A percentile compares a stretch with the other conserved stretches of the same genome.
phyloP scores from a whole-genome alignment of 2,797 vertebrate species.

The Fistularia tabacaria region DNA sequence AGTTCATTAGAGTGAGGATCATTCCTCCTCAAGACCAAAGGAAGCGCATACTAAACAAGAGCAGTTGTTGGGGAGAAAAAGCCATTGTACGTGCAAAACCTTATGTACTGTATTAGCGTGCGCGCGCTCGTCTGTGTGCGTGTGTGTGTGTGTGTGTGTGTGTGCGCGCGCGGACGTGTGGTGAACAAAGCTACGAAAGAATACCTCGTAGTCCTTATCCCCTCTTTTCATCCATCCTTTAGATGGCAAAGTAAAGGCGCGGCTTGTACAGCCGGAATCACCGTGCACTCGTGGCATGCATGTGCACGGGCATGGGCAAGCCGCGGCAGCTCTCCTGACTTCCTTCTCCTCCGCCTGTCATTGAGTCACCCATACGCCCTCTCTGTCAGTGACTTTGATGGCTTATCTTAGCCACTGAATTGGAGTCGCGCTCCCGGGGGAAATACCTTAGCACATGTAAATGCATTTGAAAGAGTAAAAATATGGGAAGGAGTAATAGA shows the following conservation, averaged over 20 bases:
- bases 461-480: slow-evolving; percentile 65
- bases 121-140: slow-evolving; percentile 12
- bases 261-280: slow-evolving; percentile 27
- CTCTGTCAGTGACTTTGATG: slow-evolving; percentile 73
- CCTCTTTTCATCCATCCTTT: slow-evolving; percentile 22
- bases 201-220: slow-evolving; percentile 28
- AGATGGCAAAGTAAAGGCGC: slow-evolving; percentile 31
- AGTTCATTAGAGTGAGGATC: slow-evolving; percentile 86
- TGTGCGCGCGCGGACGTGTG: slow-evolving; percentile 9
- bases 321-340: slow-evolving; percentile 53
- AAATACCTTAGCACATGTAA: slow-evolving; percentile 74
- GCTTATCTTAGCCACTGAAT: slow-evolving; percentile 71
- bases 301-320: slow-evolving; percentile 16
- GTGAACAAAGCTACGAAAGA: slow-evolving; percentile 24
- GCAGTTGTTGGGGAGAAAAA: slow-evolving; percentile 82
- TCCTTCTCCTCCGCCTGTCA: slow-evolving; percentile 63
- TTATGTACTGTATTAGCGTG: slow-evolving; percentile 52
- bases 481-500: slow-evolving; percentile 60
- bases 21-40: slow-evolving; percentile 84
- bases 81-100: slow-evolving; percentile 68
- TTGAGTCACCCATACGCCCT: slow-evolving; percentile 66
- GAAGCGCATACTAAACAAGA: slow-evolving; percentile 84
- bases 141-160: slow-evolving; percentile 21
- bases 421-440: slow-evolving; percentile 65
- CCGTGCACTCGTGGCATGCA: slow-evolving; percentile 5